Base-by-base conservation (phyloP, 1,140 invertebrate genomes). In the Eufriesea mexicana region DNA sequence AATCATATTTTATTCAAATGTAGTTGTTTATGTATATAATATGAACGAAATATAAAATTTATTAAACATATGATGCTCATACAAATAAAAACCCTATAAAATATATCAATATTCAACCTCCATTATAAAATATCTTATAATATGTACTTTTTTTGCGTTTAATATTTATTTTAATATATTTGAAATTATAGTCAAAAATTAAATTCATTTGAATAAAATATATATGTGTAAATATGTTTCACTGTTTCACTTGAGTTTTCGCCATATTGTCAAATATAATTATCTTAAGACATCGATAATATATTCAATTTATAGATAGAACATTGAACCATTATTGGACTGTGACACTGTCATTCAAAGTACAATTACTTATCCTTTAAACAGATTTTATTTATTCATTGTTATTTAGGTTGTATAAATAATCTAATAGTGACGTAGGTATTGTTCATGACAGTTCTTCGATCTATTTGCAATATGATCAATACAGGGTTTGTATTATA, bases 401-500 rank as follows among this genome's bases (percentile, higher is more conserved):
- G 16, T 64, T 23, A 18, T 0, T 35, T n/a, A 42, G 10, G 0
- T 16, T 0, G 0, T 45, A 25, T 7, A 42, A 42, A 4, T 18
- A 2, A 16, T 16, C 20, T n/a, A 47, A 35, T 70, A 5, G n/a
- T 55, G 14, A 51, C 16, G 10, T 16, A n/a, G n/a, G n/a, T n/a
- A n/a, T n/a, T n/a, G n/a, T n/a, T 55, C 47, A 5, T 75, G 49
- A 55, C 61, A 75, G 62, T 25, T 70, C 9, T 0, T 23, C 51
- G 20, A 54, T 70, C 28, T 79, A 57, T n/a, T 51, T 64, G n/a
- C 51, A 86, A 76, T 80, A 90, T 90, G 89, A 89, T 90, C 28
- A 90, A 90, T 45, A 88, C 89, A 51, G 89, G 89, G 89, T 90
- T 79, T 35, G 83, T 64, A 72, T 42, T 20, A 18, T 51, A 28